Percentiles rank a stretch among this genome's conserved stretches.
Evolutionary conservation across 2,888 invertebrate genomes (phyloP).

Genomic region (Drosophila tanythrix): DNA sequence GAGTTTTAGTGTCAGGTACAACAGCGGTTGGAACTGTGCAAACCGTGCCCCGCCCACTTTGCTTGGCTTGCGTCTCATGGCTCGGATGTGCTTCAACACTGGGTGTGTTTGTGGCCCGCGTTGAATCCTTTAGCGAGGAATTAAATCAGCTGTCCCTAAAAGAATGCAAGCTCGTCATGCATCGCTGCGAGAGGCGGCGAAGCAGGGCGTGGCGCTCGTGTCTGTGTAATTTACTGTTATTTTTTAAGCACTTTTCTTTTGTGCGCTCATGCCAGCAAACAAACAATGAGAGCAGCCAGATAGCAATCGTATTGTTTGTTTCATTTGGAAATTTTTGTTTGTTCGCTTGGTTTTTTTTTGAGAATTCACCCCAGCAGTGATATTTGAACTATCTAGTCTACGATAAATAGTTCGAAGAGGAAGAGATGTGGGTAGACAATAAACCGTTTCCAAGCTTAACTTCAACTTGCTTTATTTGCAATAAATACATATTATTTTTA

Average conservation of each 20-base stretch:
- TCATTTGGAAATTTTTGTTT: conserved; percentile 59
- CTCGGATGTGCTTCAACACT: conserved; percentile 32
- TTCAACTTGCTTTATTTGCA: not conserved
- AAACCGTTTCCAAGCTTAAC: not conserved
- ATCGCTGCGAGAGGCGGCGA: conserved; percentile 47
- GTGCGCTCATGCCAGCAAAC: conserved; percentile 48
- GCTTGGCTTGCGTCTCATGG: conserved; percentile 22
- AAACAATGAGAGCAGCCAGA: conserved; percentile 25
- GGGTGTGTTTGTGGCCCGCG: conserved; percentile 7
- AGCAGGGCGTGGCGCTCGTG: conserved; percentile 40
- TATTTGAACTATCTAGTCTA: conserved; percentile 12
- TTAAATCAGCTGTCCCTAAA: conserved; percentile 75
- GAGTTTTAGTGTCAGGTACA: conserved; percentile 50
- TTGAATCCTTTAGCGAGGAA: conserved; percentile 50
- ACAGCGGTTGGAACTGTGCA: conserved; percentile 50
- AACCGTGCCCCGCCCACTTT: conserved; percentile 37
- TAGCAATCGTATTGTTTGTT: conserved; percentile 67
- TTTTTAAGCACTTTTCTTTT: conserved; percentile 77
- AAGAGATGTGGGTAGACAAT: not conserved
- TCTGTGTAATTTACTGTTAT: conserved; percentile 77
- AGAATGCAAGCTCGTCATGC: conserved; percentile 78
- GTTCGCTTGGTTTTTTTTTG: conserved; percentile 18
- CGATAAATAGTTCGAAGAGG: not conserved
- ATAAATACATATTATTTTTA: not conserved
- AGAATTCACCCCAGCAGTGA: conserved; percentile 1